A percentile compares a stretch with the other conserved stretches of the same genome.
phyloP scores from a whole-genome alignment of 2,888 invertebrate genomes.

The Aquatica leii region DNA sequence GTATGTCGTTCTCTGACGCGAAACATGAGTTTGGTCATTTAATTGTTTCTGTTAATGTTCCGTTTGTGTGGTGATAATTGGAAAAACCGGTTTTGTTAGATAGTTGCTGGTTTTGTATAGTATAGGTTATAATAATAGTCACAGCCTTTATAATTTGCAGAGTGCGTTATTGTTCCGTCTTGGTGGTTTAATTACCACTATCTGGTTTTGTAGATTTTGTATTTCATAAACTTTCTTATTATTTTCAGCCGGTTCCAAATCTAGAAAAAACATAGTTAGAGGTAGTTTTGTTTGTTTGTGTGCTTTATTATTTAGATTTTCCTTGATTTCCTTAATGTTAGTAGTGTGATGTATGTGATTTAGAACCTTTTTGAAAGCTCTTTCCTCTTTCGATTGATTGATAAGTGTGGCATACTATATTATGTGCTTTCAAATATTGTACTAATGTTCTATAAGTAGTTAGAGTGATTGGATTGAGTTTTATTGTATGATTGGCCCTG shows the following conservation, averaged over 20 bases:
- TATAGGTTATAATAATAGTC: not conserved
- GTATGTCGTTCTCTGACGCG: not conserved
- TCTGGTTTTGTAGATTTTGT: not conserved
- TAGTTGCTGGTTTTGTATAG: not conserved
- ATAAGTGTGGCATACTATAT: not conserved
- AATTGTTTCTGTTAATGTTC: not conserved
- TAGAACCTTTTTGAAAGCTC: not conserved
- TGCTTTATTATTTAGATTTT: not conserved
- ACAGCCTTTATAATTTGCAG: too few relatives aligned
- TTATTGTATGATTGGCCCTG: too few relatives aligned
- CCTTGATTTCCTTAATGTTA: not conserved
- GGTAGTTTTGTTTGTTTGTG: not conserved
- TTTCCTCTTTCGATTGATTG: too few relatives aligned
- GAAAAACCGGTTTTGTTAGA: not conserved
- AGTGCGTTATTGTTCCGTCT: too few relatives aligned
- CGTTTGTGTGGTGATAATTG: not conserved
- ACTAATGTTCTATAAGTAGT: too few relatives aligned
- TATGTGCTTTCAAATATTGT: not conserved
- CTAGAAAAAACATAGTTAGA: not conserved
- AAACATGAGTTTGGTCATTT: not conserved
- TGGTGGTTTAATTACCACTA: too few relatives aligned
- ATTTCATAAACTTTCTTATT: not conserved
- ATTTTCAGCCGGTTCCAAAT: not conserved
- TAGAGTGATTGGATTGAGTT: not conserved
- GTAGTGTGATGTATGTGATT: not conserved